Evolutionary conservation across 2,797 vertebrate genomes (phyloP), one percentile per base, ranked within the genome.

Genomic region (Etheostoma nigrum): DNA sequence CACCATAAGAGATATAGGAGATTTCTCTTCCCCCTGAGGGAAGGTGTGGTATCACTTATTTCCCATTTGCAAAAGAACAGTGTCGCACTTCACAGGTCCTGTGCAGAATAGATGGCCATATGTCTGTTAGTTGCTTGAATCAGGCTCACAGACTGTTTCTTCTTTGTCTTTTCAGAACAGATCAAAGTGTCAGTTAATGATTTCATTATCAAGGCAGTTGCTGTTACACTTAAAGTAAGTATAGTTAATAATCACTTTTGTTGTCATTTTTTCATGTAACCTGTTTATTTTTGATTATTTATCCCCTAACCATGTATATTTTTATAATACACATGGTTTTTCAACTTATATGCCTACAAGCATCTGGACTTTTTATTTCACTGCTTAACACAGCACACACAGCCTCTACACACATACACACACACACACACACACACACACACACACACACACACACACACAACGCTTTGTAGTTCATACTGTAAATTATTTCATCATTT

Each of bases 101-200:
- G 18, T 60, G 21, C 5, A 67, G 0, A 59, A 18, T 18, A 40
- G 2, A 48, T 23, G 5, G 10, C 3, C 7, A 7, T 5, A 7
- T 62, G 15, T 54, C 9, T 8, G 33, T 63, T 8, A 64, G 4
- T 45, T 75, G 18, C 15, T 47, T 80, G 6, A 84, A 63, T 48
- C 16, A 5, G 1, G 3, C 59, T 86, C 55, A 82, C 18, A 51
- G 10, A 13, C n/a, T 62, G 14, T 76, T 55, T 84, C 42, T 80
- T 58, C 73, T 90, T 87, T 93, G n/a, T 94, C 86, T 87, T 88
- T 94, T 71, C 91, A 99, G 98, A 96, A 87, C 93, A 98, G 74
- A 94, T 99, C 92, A 98, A 97, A 95, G 96, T 99, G 57, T 99
- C 97, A 19, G 96, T 99, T 88, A 99, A 98, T 79, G 97, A 99